These are phyloP conservation scores for Myioborus melanocephalus DNA, from an alignment of 2,797 vertebrate species.

Conservation along the genomic window DNA sequence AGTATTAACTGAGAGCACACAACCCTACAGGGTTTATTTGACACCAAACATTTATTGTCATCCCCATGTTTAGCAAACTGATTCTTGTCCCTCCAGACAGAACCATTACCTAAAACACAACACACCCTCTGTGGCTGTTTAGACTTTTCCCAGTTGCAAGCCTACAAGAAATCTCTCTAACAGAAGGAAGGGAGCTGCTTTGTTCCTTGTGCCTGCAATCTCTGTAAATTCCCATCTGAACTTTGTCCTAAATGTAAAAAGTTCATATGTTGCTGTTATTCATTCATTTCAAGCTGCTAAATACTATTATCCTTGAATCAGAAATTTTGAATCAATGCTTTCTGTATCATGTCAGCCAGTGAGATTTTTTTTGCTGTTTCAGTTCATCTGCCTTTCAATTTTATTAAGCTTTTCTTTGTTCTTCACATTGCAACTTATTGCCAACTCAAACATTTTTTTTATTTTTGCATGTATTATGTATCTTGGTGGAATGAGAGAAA, in stretches of 20 bases:
- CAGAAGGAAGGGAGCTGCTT: neutral
- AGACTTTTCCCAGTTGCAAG: neutral
- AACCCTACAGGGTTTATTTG: neutral
- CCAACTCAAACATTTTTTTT: neutral
- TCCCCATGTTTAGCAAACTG: neutral
- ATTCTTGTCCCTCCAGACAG: neutral
- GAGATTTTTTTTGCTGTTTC: neutral
- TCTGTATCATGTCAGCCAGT: neutral
- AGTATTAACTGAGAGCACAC: neutral
- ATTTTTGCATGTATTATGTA: neutral
- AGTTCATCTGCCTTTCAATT: neutral
- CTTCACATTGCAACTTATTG: neutral
- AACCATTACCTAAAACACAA: neutral
- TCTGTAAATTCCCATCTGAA: neutral
- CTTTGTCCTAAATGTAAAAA: neutral
- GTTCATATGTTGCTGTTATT: neutral
- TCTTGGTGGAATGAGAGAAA: neutral
- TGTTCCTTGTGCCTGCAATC: neutral
- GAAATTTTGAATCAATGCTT: neutral
- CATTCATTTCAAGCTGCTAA: neutral
- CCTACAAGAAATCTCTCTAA: neutral
- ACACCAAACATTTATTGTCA: neutral
- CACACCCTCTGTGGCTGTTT: neutral
- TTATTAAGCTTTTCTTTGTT: neutral
- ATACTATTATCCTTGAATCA: neutral